Base-by-base conservation (phyloP, 2,797 vertebrate genomes). In the Ctenosaura bakeri region DNA sequence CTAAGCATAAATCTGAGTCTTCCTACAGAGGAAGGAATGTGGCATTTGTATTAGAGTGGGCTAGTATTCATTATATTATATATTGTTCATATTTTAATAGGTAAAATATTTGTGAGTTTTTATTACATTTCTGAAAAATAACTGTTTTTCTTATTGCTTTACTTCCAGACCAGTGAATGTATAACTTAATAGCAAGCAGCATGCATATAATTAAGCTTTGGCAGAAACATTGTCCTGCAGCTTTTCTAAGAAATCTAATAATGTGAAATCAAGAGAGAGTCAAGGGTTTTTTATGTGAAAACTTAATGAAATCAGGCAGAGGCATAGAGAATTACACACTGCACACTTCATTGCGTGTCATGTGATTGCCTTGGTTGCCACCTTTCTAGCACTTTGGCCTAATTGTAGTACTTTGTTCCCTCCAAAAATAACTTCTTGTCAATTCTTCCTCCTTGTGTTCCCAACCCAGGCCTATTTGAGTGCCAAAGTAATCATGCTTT, bases 161-260 rank as follows among this genome's bases (percentile, higher is more conserved):
- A 62, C 54, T 46, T 42, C 76, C 4, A 14, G 29, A 13, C 56
- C 64, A 59, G 22, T 26, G 29, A 89, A 79, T 69, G 38, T 54
- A 42, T 46, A 42, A 8, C 3, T 85, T 76, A 35, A 29, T 14
- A 93, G 92, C 84, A 71, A 66, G 92, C 89, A 88, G 83, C 93
- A 90, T 90, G 14, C 46, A 87, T 81, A 88, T 96, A 96, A 96
- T 96, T 96, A 97, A 96, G 95, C 94, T 95, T 90, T 94, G 92
- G 94, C 93, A 95, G 88, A 91, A 89, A 92, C 94, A 89, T 93
- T 92, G 90, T 95, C 96, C 96, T 74, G 66, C 89, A 95, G 96
- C 96, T 95, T 94, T 92, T 3, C 84, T 46, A 4, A 94, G 92
- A 96, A 96, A 95, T 95, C 93, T 95, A 95, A 87, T 96, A 92